Evolutionary conservation across 2,888 invertebrate genomes (phyloP), one percentile per base, ranked within the genome.

Genomic region (Loripinus fragilis): DNA sequence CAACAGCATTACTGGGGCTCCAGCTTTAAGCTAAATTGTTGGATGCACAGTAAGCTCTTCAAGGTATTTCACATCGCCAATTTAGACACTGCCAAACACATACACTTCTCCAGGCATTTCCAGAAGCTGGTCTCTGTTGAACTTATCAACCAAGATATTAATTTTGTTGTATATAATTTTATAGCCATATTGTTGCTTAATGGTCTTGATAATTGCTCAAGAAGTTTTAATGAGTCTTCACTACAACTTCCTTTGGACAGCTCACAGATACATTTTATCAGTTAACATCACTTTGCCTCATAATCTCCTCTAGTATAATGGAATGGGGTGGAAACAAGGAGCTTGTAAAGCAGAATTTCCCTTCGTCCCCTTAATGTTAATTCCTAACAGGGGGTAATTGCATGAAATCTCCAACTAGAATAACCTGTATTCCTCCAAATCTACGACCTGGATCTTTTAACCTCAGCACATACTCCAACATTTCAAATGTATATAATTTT

Each of bases 121-220:
- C 7, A 74, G 3, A 33, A 76, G 33, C 2, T 45, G 20, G 7
- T 67, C 33, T 33, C 74, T 42, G 35, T 80, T 80, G 52, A 41
- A 80, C 35, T 74, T 71, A 52, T 80, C 74, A 30, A 76, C 80
- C 10, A 15, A 41, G n/a, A 74, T 71, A 67, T n/a, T n/a, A n/a
- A n/a, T n/a, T 76, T 80, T n/a, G 65, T 71, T n/a, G 76, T 41
- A 74, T 76, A 80, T 30, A 76, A 52, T 42, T 80, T 80, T 7
- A 76, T 64, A 42, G 50, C 30, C 73, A 25, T 52, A 1, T 30
- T 73, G 38, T 5, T 28, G 64, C 33, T 69, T 35, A 10, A 77
- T 72, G 28, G 60, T 48, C 20, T n/a, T 30, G 0, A 10, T 30
- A 10, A 23, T 68, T 72, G 69, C 65, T n/a, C n/a, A n/a, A n/a